Evolutionary conservation across 2,797 vertebrate species (phyloP).

Genomic region (Tamandua tetradactyla): DNA sequence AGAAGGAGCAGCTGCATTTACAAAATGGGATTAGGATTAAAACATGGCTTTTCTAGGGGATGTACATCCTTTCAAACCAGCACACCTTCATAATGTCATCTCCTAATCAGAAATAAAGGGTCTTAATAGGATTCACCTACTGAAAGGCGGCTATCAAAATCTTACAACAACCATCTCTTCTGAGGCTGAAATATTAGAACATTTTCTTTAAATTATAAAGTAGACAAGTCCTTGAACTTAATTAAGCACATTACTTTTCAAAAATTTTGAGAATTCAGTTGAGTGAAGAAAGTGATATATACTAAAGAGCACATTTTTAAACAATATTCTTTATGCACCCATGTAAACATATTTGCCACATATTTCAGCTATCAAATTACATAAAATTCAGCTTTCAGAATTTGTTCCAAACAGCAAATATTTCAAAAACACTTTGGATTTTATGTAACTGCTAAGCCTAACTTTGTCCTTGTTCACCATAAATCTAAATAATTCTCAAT

Average conservation of each 20-base stretch:
- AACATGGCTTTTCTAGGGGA: too few relatives aligned
- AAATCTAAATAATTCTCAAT: neutral
- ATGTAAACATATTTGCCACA: neutral
- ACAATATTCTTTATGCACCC: neutral
- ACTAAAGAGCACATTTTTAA: neutral
- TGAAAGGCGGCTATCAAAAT: neutral
- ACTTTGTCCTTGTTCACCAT: neutral
- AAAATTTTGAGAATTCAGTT: neutral
- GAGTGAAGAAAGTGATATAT: neutral
- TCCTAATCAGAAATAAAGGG: neutral
- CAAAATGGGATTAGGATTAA: too few relatives aligned
- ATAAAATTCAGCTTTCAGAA: neutral
- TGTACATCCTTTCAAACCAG: too few relatives aligned
- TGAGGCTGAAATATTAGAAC: neutral
- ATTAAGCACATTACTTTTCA: neutral
- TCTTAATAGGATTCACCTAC: neutral
- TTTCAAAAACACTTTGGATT: neutral
- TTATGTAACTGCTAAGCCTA: neutral
- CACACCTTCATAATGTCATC: neutral
- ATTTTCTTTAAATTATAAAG: neutral
- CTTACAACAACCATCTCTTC: neutral
- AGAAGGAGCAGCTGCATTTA: too few relatives aligned
- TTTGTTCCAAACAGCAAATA: constrained; percentile 9
- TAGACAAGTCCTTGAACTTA: neutral
- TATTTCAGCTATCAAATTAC: neutral